phyloP scores from a whole-genome alignment of 2,888 invertebrate species.

The Arge pagana region DNA sequence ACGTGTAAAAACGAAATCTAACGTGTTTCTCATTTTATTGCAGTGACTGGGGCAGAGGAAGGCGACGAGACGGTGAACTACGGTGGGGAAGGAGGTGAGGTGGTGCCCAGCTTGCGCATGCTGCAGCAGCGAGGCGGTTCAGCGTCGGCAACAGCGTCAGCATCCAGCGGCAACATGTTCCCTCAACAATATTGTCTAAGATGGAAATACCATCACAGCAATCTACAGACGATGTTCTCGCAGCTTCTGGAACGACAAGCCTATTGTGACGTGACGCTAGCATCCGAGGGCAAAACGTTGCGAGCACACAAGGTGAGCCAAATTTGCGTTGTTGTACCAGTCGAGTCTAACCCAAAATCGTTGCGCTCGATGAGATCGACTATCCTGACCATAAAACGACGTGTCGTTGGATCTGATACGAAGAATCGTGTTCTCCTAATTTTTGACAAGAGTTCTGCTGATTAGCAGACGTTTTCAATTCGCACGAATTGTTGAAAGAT shows the following conservation, averaged over 20 bases:
- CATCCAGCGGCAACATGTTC: conserved; percentile 64
- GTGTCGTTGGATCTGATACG: too few species aligned
- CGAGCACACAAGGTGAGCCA: conserved; percentile 72
- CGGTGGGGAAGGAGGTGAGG: conserved; percentile 32
- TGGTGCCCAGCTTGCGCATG: conserved; percentile 44
- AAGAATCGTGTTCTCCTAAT: too few species aligned
- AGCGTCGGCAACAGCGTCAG: conserved; percentile 42
- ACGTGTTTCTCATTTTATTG: conserved; percentile 22
- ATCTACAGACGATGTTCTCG: conserved; percentile 87
- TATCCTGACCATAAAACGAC: too few species aligned
- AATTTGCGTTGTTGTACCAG: too few species aligned
- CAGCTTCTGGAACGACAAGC: conserved; percentile 84
- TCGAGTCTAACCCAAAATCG: too few species aligned
- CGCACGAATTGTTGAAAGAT: too few species aligned
- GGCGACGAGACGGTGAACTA: conserved; percentile 37
- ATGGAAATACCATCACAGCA: conserved; percentile 93
- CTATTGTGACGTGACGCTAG: conserved; percentile 88
- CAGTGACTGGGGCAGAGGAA: conserved; percentile 34
- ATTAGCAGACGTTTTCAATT: too few species aligned
- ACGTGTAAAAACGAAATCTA: neutral
- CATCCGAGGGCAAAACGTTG: conserved; percentile 81
- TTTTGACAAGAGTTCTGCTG: too few species aligned
- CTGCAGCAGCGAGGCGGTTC: conserved; percentile 50
- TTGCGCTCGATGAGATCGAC: too few species aligned
- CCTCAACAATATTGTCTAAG: conserved; percentile 90